Conservation (phyloP, 2,797 vertebrate species). For the Caiman crocodilus region DNA sequence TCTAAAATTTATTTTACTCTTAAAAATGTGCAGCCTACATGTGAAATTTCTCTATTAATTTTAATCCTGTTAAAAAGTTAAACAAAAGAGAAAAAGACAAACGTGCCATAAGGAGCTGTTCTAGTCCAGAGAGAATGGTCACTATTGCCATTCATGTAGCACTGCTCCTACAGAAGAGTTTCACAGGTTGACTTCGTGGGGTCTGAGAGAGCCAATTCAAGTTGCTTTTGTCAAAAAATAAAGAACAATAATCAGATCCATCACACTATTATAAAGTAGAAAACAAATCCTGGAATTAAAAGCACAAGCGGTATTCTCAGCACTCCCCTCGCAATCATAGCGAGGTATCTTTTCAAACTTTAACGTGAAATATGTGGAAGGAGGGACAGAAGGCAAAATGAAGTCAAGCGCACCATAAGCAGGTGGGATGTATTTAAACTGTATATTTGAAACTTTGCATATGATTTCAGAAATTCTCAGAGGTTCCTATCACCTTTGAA, state of each 20-base stretch:
- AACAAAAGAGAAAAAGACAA: not conserved
- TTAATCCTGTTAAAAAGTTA: not conserved
- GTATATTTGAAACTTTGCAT: not conserved
- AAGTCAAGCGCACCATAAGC: not conserved
- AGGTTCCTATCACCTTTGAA: not conserved
- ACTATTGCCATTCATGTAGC: fast-evolving
- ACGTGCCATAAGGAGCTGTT: not conserved
- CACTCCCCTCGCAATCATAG: not conserved
- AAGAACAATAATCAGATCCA: not conserved
- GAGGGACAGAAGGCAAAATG: fast-evolving
- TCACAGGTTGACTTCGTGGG: fast-evolving
- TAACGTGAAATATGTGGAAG: fast-evolving
- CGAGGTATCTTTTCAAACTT: not conserved
- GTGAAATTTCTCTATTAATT: not conserved
- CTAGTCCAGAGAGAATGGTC: not conserved
- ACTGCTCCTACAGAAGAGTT: not conserved
- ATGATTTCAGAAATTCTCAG: not conserved
- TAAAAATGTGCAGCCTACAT: not conserved
- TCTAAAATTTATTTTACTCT: not conserved
- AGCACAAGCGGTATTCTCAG: not conserved
- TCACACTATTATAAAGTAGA: not conserved
- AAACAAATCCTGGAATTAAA: not conserved
- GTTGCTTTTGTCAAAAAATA: not conserved
- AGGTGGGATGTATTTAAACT: not conserved
- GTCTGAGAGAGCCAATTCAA: not conserved